Evolutionary conservation across 92 coral and sea anemone genomes (phyloP), one percentile per base, ranked within the genome.

Genomic region (Epizoanthus stellaris): DNA sequence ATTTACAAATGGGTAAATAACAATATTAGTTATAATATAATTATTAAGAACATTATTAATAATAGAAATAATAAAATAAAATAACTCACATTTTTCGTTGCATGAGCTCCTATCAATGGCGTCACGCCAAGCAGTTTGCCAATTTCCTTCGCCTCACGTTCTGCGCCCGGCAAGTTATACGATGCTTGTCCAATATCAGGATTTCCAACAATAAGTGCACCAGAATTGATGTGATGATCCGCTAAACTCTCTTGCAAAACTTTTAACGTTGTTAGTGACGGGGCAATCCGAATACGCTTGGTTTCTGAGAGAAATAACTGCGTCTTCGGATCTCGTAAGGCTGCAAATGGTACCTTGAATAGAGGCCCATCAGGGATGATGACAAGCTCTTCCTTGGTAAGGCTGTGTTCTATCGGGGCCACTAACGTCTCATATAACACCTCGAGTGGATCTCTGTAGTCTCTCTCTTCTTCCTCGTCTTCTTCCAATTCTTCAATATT

Each of bases 131-230:
- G 25, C 25, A 23, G 0, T 23, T 0, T 0, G 25, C 25, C 25
- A 23, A 23, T 23, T 0, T 23, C 25, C 25, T 23, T 23, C 25
- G 25, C 25, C 25, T 84, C 87, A 30, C 23, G n/a, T 72, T 73
- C 58, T 0, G 87, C 87, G 3, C 23, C 38, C 14, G 56, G 72
- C 16, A 84, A 52, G 36, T 16, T 5, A 15, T 34, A 4, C 67
- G 62, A 60, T 3, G 74, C 88, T 52, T 75, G 38, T 63, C 74
- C 82, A n/a, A 85, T 82, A 62, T 42, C 59, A 16, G 88, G 88
- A 73, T 75, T 49, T 42, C 88, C 88, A 17, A 85, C 82, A 47
- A 85, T 62, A 67, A 85, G 70, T 38, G 88, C 88, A 9, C 88
- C 88, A 23, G 39, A 40, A 6, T 30, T 66, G 47, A 49, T 7